Evolutionary conservation across 2,888 invertebrate genomes (phyloP).

Genomic region (Nemurella pictetii): DNA sequence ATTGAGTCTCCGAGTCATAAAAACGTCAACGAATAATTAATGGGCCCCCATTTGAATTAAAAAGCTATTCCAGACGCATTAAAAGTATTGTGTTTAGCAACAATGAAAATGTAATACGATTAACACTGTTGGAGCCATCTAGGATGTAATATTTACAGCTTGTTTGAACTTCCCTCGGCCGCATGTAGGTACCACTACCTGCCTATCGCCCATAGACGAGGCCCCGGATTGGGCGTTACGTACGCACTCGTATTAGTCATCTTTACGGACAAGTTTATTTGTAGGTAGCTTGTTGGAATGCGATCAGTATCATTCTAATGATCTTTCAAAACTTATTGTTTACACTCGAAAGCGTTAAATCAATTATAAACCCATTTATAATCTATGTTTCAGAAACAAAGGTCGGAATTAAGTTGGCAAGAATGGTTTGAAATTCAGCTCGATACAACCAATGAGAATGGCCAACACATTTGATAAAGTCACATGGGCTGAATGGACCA

Average conservation of each 20-base stretch:
- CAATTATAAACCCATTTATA: background rate
- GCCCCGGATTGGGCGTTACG: background rate
- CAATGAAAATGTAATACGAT: background rate
- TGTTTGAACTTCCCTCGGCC: background rate
- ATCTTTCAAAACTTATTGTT: background rate
- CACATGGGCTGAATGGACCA: constrained; percentile 39
- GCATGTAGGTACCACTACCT: background rate
- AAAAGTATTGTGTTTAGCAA: background rate
- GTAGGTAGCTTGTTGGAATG: background rate
- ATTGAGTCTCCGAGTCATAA: no score
- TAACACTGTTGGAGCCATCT: background rate
- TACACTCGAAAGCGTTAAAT: background rate
- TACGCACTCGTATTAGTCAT: background rate
- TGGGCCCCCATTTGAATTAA: no score
- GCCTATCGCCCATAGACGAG: background rate
- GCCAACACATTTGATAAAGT: constrained; percentile 25
- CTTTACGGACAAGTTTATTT: background rate
- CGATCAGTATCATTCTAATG: background rate
- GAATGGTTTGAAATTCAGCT: background rate
- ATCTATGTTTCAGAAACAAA: background rate
- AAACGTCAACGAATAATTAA: no score
- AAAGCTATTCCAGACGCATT: no score
- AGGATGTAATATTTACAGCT: background rate
- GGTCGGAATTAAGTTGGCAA: constrained; percentile 18
- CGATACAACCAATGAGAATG: constrained; percentile 35